These are phyloP conservation scores for Drosophila littoralis DNA, from an alignment of 1,140 invertebrate species.

Conservation along the genomic window DNA sequence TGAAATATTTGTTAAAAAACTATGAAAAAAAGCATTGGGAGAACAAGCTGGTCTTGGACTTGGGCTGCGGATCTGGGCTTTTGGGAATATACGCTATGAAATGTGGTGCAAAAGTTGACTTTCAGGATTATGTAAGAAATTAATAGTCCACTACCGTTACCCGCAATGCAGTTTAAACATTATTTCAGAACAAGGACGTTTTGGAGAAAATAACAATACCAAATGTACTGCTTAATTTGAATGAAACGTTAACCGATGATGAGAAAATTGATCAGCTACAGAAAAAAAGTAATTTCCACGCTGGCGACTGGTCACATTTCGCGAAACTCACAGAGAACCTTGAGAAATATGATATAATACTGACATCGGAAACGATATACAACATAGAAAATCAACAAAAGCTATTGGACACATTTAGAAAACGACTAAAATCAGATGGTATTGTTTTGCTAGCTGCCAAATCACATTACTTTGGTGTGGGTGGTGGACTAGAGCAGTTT, in stretches of 20 bases:
- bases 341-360: conserved; percentile 91
- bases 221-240: conserved; percentile 90
- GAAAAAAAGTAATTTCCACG: conserved; percentile 88
- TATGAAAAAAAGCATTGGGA: conserved; percentile 41
- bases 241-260: conserved; percentile 83
- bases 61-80: conserved; percentile 94
- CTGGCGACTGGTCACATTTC: conserved; percentile 92
- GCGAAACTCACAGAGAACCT: conserved; percentile 84
- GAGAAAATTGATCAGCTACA: conserved; percentile 79
- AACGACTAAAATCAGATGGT: conserved; percentile 88
- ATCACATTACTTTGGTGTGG: conserved; percentile 95
- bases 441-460: conserved; percentile 91
- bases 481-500: conserved; percentile 91
- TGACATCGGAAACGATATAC: conserved; percentile 96
- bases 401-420: conserved; percentile 89
- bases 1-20: conserved; percentile 87
- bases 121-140: conserved; percentile 95
- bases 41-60: conserved; percentile 88
- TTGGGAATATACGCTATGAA: conserved; percentile 90
- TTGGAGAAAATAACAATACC: conserved; percentile 88
- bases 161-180: conserved; percentile 13
- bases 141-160: background rate
- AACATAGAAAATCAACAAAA: conserved; percentile 92
- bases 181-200: conserved; percentile 74
- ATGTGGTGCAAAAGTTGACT: conserved; percentile 89